A percentile compares a stretch with the other conserved stretches of the same genome.
phyloP scores from a whole-genome alignment of 1,140 invertebrate genomes.

The Papilio helenus region DNA sequence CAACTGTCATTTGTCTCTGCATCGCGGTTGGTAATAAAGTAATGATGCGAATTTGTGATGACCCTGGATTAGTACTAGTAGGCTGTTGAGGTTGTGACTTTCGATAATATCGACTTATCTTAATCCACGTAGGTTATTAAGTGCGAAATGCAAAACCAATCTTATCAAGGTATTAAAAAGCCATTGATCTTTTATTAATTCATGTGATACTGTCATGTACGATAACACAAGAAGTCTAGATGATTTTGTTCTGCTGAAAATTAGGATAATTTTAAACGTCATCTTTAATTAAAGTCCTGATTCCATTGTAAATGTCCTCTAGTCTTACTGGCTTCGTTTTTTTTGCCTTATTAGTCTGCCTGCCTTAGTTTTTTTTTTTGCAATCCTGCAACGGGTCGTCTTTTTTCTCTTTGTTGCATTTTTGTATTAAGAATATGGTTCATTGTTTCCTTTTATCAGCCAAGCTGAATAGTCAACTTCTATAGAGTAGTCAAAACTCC shows the following conservation, averaged over 20 bases:
- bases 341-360: neutral
- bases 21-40: neutral
- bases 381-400: neutral
- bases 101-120: neutral
- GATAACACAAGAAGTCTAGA: neutral
- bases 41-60: neutral
- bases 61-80: neutral
- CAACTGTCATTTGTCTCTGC: no score
- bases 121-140: slow-evolving; percentile 11
- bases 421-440: neutral
- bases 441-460: neutral
- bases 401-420: neutral
- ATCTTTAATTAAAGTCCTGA: neutral
- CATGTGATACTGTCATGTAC: neutral
- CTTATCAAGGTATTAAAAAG: slow-evolving; percentile 8
- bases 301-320: neutral
- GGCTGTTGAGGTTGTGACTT: neutral
- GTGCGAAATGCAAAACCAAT: neutral
- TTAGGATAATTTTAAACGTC: neutral
- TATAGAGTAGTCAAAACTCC: neutral
- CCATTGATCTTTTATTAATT: slow-evolving; percentile 16
- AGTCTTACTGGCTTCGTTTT: neutral
- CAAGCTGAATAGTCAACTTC: neutral
- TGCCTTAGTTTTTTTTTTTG: slow-evolving; percentile 3
- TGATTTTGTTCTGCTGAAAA: neutral